phyloP scores from a whole-genome alignment of 2,113 vertebrate genomes.

The Mionectes macconnelli region DNA sequence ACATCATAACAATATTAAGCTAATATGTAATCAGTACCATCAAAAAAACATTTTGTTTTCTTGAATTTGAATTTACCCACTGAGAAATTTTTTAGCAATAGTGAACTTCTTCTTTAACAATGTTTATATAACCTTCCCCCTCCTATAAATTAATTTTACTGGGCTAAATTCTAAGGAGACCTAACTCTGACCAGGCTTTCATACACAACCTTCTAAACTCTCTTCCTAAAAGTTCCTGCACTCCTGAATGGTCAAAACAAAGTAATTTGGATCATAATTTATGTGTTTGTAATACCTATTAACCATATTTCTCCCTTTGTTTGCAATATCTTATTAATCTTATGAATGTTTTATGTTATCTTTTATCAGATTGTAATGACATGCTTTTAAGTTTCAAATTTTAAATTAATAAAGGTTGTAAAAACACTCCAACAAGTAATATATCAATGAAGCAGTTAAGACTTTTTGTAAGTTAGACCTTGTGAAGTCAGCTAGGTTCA shows the following conservation, averaged over 20 bases:
- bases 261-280: neutral
- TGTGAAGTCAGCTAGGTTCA: neutral
- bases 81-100: neutral
- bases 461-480: neutral
- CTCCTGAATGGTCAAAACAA: neutral
- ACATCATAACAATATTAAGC: neutral
- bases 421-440: neutral
- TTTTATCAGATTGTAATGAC: neutral
- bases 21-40: neutral
- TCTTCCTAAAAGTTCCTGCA: neutral
- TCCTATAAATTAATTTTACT: neutral
- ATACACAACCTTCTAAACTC: neutral
- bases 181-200: neutral
- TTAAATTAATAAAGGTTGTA: constrained; percentile 24
- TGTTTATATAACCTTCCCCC: neutral
- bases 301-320: neutral
- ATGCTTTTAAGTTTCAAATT: constrained; percentile 26
- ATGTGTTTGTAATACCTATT: neutral
- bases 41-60: neutral
- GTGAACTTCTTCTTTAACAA: neutral
- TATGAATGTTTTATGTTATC: constrained; percentile 7
- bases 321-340: neutral
- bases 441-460: neutral
- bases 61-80: neutral
- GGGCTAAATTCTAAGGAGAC: neutral